Conservation (phyloP, 2,113 vertebrate genomes). For the Rhinoptilus africanus region DNA sequence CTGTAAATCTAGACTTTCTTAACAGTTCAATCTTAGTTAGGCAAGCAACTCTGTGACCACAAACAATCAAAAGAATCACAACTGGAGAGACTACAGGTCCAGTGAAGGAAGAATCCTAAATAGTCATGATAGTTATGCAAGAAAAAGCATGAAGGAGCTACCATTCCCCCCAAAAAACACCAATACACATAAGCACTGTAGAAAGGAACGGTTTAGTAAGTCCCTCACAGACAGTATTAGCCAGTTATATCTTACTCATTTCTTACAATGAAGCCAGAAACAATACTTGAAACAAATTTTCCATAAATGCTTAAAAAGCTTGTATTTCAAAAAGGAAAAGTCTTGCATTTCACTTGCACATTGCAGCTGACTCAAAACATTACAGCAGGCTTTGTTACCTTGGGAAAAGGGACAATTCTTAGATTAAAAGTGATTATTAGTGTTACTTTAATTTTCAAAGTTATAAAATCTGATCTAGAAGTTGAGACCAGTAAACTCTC, state of each 20-base stretch:
- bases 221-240: neutral
- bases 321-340: neutral
- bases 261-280: neutral
- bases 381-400: neutral
- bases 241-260: neutral
- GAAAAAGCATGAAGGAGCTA: neutral
- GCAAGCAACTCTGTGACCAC: neutral
- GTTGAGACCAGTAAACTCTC: neutral
- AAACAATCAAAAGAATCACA: neutral
- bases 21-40: neutral
- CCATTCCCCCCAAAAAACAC: fast-evolving
- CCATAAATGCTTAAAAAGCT: neutral
- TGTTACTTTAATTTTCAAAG: neutral
- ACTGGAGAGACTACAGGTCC: neutral
- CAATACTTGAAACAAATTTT: neutral
- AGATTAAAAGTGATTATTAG: neutral
- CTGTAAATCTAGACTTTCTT: neutral
- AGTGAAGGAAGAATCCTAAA: neutral
- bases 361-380: neutral
- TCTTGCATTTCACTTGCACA: neutral
- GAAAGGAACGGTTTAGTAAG: neutral
- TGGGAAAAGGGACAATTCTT: neutral
- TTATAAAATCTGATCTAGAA: neutral
- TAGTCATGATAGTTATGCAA: neutral
- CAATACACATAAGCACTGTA: neutral